Evolutionary conservation across 2,888 invertebrate genomes (phyloP).

Genomic region (Ophion costatus): DNA sequence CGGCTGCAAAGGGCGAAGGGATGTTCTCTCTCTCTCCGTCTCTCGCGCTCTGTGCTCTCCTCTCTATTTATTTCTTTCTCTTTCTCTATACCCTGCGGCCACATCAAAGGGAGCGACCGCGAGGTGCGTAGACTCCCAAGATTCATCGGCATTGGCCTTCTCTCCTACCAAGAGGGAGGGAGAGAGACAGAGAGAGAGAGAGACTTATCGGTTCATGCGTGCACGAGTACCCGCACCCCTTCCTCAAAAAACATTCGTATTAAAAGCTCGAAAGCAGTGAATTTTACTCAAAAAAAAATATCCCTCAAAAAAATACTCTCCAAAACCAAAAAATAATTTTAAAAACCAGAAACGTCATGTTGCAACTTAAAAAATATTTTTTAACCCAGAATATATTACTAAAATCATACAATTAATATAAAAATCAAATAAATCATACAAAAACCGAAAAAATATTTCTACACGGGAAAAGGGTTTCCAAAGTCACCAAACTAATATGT

Average conservation of each 20-base stretch:
- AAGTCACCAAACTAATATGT: not conserved
- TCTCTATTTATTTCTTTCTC: too few relatives aligned
- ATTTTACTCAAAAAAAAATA: too few relatives aligned
- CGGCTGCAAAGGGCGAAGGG: conserved; percentile 76
- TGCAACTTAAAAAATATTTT: too few relatives aligned
- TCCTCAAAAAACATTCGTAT: not conserved
- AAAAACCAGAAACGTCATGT: too few relatives aligned
- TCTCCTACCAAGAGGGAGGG: conserved; percentile 45
- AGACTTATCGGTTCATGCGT: conserved; percentile 62
- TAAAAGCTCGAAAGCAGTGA: too few relatives aligned
- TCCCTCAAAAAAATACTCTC: too few relatives aligned
- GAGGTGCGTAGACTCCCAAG: conserved; percentile 77
- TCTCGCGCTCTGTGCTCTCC: not conserved
- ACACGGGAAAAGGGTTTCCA: not conserved
- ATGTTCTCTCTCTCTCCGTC: conserved; percentile 2
- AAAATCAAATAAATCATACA: not conserved
- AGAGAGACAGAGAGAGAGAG: conserved; percentile 1
- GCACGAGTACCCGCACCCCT: conserved; percentile 69
- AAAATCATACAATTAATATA: too few relatives aligned
- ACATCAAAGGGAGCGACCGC: conserved; percentile 81
- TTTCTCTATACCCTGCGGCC: conserved; percentile 72
- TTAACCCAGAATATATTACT: too few relatives aligned
- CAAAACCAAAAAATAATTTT: too few relatives aligned
- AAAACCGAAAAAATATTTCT: not conserved
- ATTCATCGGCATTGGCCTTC: conserved; percentile 70